Conservation (phyloP, 2,888 invertebrate species). For the Eueremaeus valkanovi region DNA sequence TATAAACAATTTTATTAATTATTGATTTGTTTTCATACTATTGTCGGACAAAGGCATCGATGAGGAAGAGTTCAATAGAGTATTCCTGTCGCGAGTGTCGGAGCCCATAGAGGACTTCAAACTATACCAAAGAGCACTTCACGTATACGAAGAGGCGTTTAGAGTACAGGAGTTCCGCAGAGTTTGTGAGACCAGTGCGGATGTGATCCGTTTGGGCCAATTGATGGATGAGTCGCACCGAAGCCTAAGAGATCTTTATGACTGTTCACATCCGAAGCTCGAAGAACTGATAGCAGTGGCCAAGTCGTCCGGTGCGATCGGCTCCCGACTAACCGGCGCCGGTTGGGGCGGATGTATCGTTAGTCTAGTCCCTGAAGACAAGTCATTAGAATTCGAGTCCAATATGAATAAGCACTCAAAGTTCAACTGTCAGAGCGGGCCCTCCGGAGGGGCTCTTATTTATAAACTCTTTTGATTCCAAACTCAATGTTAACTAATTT, state of each 20-base stretch:
- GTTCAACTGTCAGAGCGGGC: slow-evolving; percentile 57
- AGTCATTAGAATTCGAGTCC: slow-evolving; percentile 63
- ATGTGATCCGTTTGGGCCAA: slow-evolving; percentile 63
- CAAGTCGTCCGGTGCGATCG: slow-evolving; percentile 64
- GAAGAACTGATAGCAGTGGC: slow-evolving; percentile 70
- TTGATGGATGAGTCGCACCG: slow-evolving; percentile 85
- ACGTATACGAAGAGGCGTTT: slow-evolving; percentile 66
- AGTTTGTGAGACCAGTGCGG: slow-evolving; percentile 57
- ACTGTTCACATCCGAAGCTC: slow-evolving; percentile 85
- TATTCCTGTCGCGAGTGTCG: slow-evolving; percentile 55
- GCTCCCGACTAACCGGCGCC: slow-evolving; percentile 92
- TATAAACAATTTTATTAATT: too few relatives aligned
- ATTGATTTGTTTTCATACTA: too few relatives aligned
- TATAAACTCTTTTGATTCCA: slow-evolving; percentile 41
- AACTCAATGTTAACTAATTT: not conserved
- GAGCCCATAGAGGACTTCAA: slow-evolving; percentile 55
- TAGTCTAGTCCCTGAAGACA: slow-evolving; percentile 67
- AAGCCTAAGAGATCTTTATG: slow-evolving; percentile 77
- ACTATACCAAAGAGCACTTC: slow-evolving; percentile 72
- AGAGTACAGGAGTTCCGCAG: slow-evolving; percentile 73
- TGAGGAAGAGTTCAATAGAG: slow-evolving; percentile 60
- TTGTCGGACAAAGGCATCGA: slow-evolving; percentile 48
- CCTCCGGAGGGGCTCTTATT: slow-evolving; percentile 54
- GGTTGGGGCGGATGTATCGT: slow-evolving; percentile 98
- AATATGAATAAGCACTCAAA: slow-evolving; percentile 68